These are phyloP conservation scores for Aphodius sticticus DNA, from an alignment of 2,888 invertebrate genomes.

Conservation along the genomic window DNA sequence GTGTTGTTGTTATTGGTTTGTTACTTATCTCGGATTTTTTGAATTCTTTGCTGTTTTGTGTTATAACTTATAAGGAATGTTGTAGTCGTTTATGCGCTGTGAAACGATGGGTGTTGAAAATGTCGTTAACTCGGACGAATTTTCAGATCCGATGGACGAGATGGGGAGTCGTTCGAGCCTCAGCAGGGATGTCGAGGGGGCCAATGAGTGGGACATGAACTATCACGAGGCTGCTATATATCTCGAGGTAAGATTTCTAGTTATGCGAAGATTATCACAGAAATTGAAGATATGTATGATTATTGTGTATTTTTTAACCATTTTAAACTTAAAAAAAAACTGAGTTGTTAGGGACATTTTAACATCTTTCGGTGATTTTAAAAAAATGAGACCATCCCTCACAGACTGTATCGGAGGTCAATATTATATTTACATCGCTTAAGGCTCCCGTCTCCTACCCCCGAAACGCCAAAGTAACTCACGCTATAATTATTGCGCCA, in stretches of 20 bases:
- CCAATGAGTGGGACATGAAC: constrained; percentile 86
- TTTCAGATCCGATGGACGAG: constrained; percentile 63
- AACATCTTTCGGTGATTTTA: too few relatives aligned
- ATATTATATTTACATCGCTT: too few relatives aligned
- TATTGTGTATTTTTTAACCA: neutral
- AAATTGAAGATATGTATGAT: neutral
- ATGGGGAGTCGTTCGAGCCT: constrained; percentile 71
- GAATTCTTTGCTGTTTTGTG: neutral
- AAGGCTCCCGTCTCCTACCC: too few relatives aligned
- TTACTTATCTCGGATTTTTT: neutral
- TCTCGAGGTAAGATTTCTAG: constrained; percentile 69
- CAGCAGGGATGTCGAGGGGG: constrained; percentile 62
- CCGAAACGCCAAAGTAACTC: too few relatives aligned
- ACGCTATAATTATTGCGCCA: too few relatives aligned
- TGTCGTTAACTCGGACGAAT: neutral
- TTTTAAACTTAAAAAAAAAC: neutral
- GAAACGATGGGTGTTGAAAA: neutral
- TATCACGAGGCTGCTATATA: constrained; percentile 91
- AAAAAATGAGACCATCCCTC: too few relatives aligned
- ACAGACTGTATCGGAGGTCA: too few relatives aligned
- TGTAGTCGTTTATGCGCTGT: neutral
- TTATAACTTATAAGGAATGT: neutral
- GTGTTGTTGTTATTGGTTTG: neutral
- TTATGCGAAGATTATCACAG: neutral
- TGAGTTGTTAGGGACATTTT: too few relatives aligned